Percentiles rank a stretch among this genome's conserved stretches.
Conservation (phyloP, 2,113 vertebrate genomes). For the Ranitomeya variabilis region DNA sequence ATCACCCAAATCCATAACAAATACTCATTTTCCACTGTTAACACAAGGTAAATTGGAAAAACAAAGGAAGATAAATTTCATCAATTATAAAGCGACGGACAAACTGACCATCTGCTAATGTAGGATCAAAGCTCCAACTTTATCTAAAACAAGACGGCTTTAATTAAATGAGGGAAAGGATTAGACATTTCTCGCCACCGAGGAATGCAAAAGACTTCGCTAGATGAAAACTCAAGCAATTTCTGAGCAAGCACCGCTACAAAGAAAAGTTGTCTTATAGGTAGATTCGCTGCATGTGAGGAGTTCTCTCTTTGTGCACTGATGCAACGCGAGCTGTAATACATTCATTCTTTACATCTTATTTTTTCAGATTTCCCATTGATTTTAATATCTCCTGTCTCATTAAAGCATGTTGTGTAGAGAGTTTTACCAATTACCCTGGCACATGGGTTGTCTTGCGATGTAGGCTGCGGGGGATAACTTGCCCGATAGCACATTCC, state of each 20-base stretch:
- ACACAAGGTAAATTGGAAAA: conserved; percentile 28
- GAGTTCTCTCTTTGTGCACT: background rate
- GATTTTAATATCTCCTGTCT: background rate
- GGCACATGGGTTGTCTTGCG: background rate
- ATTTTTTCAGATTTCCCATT: accelerated
- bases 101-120: conserved; percentile 6
- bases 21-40: conserved; percentile 9
- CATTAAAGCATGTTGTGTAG: background rate
- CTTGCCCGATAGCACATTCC: background rate
- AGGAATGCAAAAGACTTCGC: conserved; percentile 39
- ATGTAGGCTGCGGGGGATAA: background rate
- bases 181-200: conserved; percentile 7
- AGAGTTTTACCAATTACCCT: background rate
- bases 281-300: background rate
- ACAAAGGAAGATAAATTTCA: conserved; percentile 12
- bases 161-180: conserved; percentile 47
- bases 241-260: background rate
- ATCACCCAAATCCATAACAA: background rate
- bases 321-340: conserved; percentile 52
- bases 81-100: conserved; percentile 22
- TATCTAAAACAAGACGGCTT: conserved; percentile 30
- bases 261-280: background rate
- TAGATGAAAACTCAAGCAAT: background rate
- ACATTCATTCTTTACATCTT: background rate
- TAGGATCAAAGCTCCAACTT: conserved; percentile 22